Percentiles rank a stretch among this genome's conserved stretches.
Evolutionary conservation across 2,113 vertebrate species (phyloP).

Genomic region (Motacilla alba): DNA sequence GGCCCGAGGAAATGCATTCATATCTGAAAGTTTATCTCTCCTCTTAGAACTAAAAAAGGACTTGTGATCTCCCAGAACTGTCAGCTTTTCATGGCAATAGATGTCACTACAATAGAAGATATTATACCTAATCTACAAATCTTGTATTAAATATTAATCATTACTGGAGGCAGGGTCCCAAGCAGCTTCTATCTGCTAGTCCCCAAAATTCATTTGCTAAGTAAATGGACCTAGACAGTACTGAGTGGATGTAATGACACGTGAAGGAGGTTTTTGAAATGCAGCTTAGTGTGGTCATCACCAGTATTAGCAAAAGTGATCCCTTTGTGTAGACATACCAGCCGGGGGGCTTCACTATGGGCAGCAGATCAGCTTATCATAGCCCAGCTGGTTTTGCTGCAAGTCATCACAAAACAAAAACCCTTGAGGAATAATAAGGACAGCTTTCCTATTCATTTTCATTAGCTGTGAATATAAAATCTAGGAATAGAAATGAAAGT

Average conservation of each 20-base stretch:
- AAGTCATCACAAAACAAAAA: not conserved
- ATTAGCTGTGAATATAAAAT: not conserved
- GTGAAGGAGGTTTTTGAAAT: not conserved
- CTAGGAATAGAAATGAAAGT: not conserved
- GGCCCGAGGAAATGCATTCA: not conserved
- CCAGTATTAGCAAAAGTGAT: accelerated
- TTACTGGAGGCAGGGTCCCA: not conserved
- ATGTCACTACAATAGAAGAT: not conserved
- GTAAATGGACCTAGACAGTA: not conserved
- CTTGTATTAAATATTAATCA: not conserved
- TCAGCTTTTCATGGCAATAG: not conserved
- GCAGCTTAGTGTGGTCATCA: not conserved
- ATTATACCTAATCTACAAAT: not conserved
- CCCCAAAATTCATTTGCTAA: not conserved
- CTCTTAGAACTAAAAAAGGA: not conserved
- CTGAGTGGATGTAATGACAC: not conserved
- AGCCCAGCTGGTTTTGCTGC: not conserved
- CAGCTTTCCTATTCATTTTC: not conserved
- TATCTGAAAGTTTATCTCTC: not conserved
- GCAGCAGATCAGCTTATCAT: not conserved
- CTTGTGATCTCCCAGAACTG: not conserved
- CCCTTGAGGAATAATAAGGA: not conserved
- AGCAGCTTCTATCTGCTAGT: not conserved
- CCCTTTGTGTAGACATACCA: not conserved
- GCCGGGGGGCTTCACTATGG: not conserved